These are phyloP conservation scores for Cerceris ruficornis DNA, from an alignment of 2,888 invertebrate genomes.

Conservation along the genomic window DNA sequence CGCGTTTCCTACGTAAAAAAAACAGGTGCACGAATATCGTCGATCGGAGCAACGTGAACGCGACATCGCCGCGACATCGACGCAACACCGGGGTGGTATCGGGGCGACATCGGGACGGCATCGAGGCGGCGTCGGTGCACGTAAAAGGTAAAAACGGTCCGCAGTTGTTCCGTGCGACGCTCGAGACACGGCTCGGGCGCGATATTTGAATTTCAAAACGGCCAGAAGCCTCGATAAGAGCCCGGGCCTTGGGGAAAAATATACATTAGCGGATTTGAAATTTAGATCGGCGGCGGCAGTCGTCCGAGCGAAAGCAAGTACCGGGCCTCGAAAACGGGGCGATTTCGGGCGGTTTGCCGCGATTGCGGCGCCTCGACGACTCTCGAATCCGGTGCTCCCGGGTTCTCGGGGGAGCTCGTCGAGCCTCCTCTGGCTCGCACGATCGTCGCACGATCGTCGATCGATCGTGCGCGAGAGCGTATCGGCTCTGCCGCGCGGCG, in stretches of 20 bases:
- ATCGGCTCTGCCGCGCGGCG: neutral
- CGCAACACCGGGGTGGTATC: too few species aligned
- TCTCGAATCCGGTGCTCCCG: neutral
- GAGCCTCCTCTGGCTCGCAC: neutral
- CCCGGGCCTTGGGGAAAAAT: slow-evolving; percentile 73
- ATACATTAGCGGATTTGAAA: slow-evolving; percentile 80
- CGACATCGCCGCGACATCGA: too few species aligned
- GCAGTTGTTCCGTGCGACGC: slow-evolving; percentile 67
- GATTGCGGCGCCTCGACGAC: neutral
- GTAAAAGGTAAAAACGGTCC: slow-evolving; percentile 67
- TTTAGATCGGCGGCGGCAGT: slow-evolving; percentile 71
- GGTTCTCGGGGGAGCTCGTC: neutral
- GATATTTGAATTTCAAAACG: slow-evolving; percentile 79
- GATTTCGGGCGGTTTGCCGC: slow-evolving; percentile 52
- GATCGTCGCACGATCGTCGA: neutral
- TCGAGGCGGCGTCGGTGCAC: slow-evolving; percentile 38
- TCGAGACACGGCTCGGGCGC: slow-evolving; percentile 54
- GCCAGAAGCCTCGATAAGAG: slow-evolving; percentile 69
- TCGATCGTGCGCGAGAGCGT: neutral
- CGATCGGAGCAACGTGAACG: slow-evolving; percentile 42
- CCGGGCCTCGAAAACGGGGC: slow-evolving; percentile 56
- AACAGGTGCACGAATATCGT: slow-evolving; percentile 61
- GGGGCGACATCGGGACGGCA: too few species aligned
- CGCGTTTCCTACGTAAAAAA: slow-evolving; percentile 71
- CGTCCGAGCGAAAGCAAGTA: slow-evolving; percentile 57